These are phyloP conservation scores for Epicauta chinensis DNA, from an alignment of 1,140 invertebrate species.

Conservation along the genomic window DNA sequence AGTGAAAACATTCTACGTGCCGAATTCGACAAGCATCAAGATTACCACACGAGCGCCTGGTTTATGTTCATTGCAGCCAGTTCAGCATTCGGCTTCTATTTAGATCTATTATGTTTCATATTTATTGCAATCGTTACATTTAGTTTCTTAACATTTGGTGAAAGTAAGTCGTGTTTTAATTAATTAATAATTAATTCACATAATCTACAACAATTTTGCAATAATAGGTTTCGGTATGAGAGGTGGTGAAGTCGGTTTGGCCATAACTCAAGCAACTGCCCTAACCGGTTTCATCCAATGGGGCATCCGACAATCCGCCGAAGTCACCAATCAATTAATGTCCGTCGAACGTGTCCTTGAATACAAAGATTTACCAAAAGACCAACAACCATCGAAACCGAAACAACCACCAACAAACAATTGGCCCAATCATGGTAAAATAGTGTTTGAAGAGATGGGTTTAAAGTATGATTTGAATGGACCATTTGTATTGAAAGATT, in stretches of 20 bases:
- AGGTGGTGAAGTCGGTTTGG: slow-evolving; percentile 59
- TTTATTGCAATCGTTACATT: slow-evolving; percentile 55
- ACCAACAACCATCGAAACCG: slow-evolving; percentile 29
- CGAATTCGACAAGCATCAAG: slow-evolving; percentile 48
- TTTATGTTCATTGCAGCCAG: slow-evolving; percentile 59
- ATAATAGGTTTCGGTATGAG: not conserved
- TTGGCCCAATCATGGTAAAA: slow-evolving; percentile 44
- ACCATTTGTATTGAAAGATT: slow-evolving; percentile 51
- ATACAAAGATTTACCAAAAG: slow-evolving; percentile 56
- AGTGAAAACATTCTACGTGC: slow-evolving; percentile 51
- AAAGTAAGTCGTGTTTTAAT: not conserved
- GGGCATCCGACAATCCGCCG: slow-evolving; percentile 81
- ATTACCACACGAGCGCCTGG: slow-evolving; percentile 47
- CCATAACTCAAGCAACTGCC: slow-evolving; percentile 70
- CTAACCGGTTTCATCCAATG: slow-evolving; percentile 77
- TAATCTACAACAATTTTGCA: not conserved
- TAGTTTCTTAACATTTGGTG: slow-evolving; percentile 48
- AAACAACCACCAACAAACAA: slow-evolving; percentile 34
- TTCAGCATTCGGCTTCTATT: slow-evolving; percentile 63
- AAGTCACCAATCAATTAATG: slow-evolving; percentile 82
- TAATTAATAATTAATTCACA: not conserved
- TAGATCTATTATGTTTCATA: slow-evolving; percentile 59
- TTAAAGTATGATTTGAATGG: slow-evolving; percentile 50
- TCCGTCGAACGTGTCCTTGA: slow-evolving; percentile 70
- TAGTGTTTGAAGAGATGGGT: slow-evolving; percentile 47